Evolutionary conservation across 1,140 invertebrate species (phyloP).

Genomic region (Archegozetes longisetosus): DNA sequence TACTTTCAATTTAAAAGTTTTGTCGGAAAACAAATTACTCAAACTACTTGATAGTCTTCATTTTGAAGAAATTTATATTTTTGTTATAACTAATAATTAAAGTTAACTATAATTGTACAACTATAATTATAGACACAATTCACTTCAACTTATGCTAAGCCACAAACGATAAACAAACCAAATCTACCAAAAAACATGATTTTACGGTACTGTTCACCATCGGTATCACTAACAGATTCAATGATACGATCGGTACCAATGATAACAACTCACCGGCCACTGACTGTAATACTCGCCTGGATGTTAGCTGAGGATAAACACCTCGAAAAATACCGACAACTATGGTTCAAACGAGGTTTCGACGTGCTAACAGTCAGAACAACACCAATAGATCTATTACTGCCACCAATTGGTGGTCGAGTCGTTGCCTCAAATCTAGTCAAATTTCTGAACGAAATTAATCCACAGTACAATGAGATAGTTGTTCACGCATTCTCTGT

Average conservation of each 20-base stretch:
- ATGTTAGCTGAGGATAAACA: constrained; percentile 60
- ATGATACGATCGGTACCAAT: background rate
- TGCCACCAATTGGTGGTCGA: constrained; percentile 47
- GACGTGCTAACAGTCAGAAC: constrained; percentile 63
- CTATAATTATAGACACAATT: no score
- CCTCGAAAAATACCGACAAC: constrained; percentile 58
- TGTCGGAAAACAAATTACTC: no score
- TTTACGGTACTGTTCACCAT: background rate
- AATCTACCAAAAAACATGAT: background rate
- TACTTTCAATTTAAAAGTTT: no score
- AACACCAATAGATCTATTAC: constrained; percentile 60
- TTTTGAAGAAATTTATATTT: no score
- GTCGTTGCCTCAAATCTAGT: constrained; percentile 51
- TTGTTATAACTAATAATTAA: no score
- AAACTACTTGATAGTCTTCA: no score
- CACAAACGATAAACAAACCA: no score
- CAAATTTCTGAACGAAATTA: constrained; percentile 42
- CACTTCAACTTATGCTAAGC: no score
- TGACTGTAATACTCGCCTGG: constrained; percentile 62
- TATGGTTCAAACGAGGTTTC: constrained; percentile 65
- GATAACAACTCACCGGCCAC: constrained; percentile 28
- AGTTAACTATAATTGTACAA: no score
- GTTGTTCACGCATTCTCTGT: constrained; percentile 66
- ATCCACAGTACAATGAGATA: constrained; percentile 44
- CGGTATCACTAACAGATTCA: background rate